Evolutionary conservation across 2,888 invertebrate species (phyloP).

Genomic region (Tenthredo livida): DNA sequence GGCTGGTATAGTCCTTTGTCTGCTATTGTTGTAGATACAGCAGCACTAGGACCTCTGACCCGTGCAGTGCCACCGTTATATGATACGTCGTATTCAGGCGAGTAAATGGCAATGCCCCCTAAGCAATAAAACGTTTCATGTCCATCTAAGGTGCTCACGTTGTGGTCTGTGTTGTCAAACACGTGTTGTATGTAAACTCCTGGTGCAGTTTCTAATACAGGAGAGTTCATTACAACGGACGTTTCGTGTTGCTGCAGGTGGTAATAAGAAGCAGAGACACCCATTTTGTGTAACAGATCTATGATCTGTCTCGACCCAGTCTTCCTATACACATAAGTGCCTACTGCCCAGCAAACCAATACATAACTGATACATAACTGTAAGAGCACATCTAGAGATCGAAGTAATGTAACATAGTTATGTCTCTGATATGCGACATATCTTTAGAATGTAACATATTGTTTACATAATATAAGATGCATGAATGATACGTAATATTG

Average conservation of each 20-base stretch:
- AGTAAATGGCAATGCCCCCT: conserved; percentile 54
- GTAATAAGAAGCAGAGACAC: conserved; percentile 49
- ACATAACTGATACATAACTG: too few species aligned
- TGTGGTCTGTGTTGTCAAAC: conserved; percentile 60
- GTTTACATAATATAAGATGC: too few species aligned
- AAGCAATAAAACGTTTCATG: conserved; percentile 52
- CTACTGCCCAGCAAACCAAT: too few species aligned
- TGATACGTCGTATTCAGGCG: conserved; percentile 50
- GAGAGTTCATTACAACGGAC: conserved; percentile 8
- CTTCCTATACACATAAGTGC: conserved; percentile 53
- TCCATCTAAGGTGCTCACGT: conserved; percentile 56
- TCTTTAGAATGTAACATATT: too few species aligned
- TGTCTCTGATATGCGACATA: too few species aligned
- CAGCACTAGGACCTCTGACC: conserved; percentile 1
- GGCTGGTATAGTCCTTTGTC: background rate
- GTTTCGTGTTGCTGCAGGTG: conserved; percentile 49
- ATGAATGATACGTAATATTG: too few species aligned
- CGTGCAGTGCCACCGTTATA: conserved; percentile 46
- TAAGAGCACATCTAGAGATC: too few species aligned
- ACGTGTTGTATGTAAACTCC: conserved; percentile 47
- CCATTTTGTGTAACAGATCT: conserved; percentile 50
- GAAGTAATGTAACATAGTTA: too few species aligned
- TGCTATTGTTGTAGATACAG: conserved; percentile 24
- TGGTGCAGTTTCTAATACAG: background rate
- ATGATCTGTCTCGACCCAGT: conserved; percentile 52